Evolutionary conservation across 2,888 invertebrate genomes (phyloP), one percentile per base, ranked within the genome.

Genomic region (Drosophila cyrtoloma): DNA sequence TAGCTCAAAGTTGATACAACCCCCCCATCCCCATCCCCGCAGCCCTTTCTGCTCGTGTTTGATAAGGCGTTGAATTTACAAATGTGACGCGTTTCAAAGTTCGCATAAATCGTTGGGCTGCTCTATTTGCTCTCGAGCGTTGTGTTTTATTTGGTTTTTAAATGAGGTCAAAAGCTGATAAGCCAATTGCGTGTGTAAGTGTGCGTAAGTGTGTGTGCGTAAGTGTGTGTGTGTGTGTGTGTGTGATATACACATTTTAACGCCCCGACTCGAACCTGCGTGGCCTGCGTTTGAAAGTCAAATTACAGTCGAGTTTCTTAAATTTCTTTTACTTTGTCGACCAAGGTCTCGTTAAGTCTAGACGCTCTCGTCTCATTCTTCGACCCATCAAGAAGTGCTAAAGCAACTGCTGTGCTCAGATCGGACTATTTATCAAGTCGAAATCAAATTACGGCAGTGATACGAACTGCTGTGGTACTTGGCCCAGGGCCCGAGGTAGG

Each of bases 151-250:
- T 89, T 89, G 86, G 77, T 79, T 87, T 90, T 87, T 69, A 88
- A 87, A 89, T 90, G 91, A 89, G 86, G 86, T 87, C 86, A 87
- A 87, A 90, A 82, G 91, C 83, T 84, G 90, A 87, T 87, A 87
- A 89, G 82, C 75, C 62, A 14, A 61, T 22, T 44, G n/a, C 50
- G 60, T n/a, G 9, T 14, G 14, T 12, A 26, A 26, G 28, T 14
- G 35, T 35, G 7, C 60, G 37, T 28, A 12, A 10, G 39, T 19
- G 33, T n/a, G 26, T 14, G 28, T 35, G 39, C 22, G 22, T 22
- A 22, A 22, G 22, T 64, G 37, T 28, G 16, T 16, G 39, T 19
- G 33, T n/a, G 26, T 35, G 39, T 35, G 39, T 61, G 28, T 44
- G 32, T 62, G 16, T 30, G 72, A 57, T 77, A 81, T 47, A 47